Percentiles rank a stretch among this genome's conserved stretches.
These are phyloP conservation scores for Sapajus apella DNA, from an alignment of 2,113 vertebrate species.

Conservation along the genomic window DNA sequence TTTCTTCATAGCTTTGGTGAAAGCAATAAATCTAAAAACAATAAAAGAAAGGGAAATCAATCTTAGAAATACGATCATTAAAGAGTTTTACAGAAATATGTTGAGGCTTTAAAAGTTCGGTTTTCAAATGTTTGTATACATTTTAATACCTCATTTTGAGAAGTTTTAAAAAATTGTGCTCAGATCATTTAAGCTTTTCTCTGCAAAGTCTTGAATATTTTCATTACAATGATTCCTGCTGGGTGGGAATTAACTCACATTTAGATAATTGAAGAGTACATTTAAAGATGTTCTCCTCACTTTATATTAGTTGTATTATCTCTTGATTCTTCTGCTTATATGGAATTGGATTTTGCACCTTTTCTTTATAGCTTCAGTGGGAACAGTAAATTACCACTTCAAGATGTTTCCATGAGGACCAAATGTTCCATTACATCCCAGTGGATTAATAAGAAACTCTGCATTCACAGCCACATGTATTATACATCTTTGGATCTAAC, in stretches of 20 bases:
- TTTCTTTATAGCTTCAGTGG: background rate
- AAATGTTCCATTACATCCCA: background rate
- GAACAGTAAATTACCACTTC: background rate
- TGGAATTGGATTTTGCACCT: background rate
- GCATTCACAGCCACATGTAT: background rate
- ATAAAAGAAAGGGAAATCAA: background rate
- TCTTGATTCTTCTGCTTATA: background rate
- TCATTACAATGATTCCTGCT: background rate
- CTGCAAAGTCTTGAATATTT: background rate
- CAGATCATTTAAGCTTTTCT: background rate
- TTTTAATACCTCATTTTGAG: background rate
- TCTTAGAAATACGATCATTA: background rate
- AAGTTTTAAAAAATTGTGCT: background rate
- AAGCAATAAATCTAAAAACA: constrained; percentile 28
- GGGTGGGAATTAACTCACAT: background rate
- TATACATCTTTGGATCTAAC: background rate
- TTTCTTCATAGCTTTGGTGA: constrained; percentile 25
- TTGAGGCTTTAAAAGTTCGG: background rate
- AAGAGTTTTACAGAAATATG: background rate
- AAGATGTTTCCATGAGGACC: background rate
- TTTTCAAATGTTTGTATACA: background rate
- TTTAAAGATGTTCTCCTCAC: background rate
- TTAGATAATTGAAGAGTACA: background rate
- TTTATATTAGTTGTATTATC: background rate
- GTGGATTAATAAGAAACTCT: background rate